A percentile compares a stretch with the other conserved stretches of the same genome.
phyloP scores from a whole-genome alignment of 2,113 vertebrate genomes.

The Odocoileus virginianus region DNA sequence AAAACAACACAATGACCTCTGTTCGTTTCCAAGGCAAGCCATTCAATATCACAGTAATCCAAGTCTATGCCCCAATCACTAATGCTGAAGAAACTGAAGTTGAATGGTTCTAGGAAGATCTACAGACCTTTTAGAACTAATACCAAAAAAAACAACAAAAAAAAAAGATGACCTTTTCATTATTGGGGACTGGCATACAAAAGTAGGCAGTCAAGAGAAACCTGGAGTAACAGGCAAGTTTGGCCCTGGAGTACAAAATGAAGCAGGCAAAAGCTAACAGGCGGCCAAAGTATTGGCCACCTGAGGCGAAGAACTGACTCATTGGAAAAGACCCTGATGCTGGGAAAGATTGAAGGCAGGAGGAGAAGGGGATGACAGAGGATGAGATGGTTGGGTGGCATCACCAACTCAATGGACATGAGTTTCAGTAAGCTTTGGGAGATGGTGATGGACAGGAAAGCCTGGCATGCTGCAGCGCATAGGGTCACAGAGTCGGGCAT shows the following conservation, averaged over 20 bases:
- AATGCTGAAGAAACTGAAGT: neutral
- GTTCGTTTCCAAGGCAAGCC: neutral
- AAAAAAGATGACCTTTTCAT: neutral
- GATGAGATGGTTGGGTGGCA: neutral
- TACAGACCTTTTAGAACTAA: neutral
- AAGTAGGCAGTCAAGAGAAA: neutral
- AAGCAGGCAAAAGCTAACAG: neutral
- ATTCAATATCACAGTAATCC: neutral
- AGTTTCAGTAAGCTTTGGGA: neutral
- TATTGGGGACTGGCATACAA: neutral
- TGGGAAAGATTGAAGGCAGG: neutral
- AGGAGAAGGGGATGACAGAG: neutral
- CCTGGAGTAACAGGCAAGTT: neutral
- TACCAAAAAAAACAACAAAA: neutral
- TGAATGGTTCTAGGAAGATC: neutral
- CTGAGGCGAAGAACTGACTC: neutral
- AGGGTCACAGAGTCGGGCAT: neutral
- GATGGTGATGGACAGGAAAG: neutral
- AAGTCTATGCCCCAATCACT: neutral
- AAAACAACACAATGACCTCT: neutral
- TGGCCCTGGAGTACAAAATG: neutral
- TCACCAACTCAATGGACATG: neutral
- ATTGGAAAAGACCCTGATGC: neutral
- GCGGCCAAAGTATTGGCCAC: neutral
- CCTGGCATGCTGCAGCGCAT: neutral